Conservation (phyloP, 92 coral and sea anemone genomes). For the Zoanthus sociatus region DNA sequence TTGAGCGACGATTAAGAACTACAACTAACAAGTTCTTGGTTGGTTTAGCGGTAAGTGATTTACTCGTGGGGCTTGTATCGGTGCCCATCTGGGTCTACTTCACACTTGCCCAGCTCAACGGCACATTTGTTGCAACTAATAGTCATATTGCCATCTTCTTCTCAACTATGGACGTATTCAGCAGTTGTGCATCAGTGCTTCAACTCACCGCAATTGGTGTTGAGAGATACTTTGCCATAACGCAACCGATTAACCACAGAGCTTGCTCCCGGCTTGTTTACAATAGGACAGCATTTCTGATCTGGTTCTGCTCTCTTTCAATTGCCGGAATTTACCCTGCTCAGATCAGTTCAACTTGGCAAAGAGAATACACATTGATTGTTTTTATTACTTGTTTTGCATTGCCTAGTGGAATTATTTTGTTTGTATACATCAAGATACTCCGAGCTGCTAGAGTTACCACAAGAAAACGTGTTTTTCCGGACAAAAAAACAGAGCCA, state of each 20-base stretch:
- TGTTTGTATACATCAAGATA: slow-evolving; percentile 63
- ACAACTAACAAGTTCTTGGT: slow-evolving; percentile 53
- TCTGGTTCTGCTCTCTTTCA: slow-evolving; percentile 72
- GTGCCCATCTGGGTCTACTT: slow-evolving; percentile 64
- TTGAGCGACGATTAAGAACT: slow-evolving; percentile 47
- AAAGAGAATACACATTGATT: slow-evolving; percentile 41
- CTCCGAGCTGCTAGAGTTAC: slow-evolving; percentile 64
- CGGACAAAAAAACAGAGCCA: neutral
- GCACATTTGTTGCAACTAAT: slow-evolving; percentile 29
- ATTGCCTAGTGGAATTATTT: slow-evolving; percentile 58
- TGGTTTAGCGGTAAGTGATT: slow-evolving; percentile 63
- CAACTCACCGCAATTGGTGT: slow-evolving; percentile 78
- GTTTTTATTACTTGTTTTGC: slow-evolving; percentile 63
- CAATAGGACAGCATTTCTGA: slow-evolving; percentile 47
- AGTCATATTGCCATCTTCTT: slow-evolving; percentile 55
- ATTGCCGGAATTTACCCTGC: slow-evolving; percentile 69
- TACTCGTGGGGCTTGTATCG: slow-evolving; percentile 57
- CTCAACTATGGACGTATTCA: slow-evolving; percentile 77
- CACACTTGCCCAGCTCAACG: slow-evolving; percentile 51
- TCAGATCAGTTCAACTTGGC: slow-evolving; percentile 27
- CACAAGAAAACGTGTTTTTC: slow-evolving; percentile 48
- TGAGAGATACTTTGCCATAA: slow-evolving; percentile 73
- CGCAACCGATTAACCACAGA: slow-evolving; percentile 66
- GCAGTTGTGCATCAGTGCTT: slow-evolving; percentile 78
- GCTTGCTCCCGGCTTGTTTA: slow-evolving; percentile 57